Evolutionary conservation across 1,140 invertebrate species (phyloP).

Genomic region (Zaprionus tsacasi): DNA sequence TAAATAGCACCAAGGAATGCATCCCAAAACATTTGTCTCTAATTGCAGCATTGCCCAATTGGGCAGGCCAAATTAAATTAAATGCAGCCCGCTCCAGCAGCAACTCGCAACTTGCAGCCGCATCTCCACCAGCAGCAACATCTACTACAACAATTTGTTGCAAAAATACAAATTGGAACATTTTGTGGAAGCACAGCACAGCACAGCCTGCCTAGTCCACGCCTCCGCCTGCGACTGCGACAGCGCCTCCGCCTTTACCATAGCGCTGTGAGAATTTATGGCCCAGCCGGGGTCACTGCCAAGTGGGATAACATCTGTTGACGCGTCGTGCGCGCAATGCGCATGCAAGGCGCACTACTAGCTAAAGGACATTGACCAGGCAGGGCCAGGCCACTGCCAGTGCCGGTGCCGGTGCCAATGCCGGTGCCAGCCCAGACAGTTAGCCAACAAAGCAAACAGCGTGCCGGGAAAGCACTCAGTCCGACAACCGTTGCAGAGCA

Average conservation of each 20-base stretch:
- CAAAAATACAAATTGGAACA: constrained; percentile 82
- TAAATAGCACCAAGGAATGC: constrained; percentile 74
- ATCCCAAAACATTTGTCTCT: constrained; percentile 77
- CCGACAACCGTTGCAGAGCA: constrained; percentile 44
- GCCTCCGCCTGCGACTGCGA: neutral
- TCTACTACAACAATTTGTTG: constrained; percentile 68
- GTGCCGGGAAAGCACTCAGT: neutral
- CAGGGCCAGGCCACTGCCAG: constrained; percentile 33
- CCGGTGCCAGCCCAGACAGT: constrained; percentile 24
- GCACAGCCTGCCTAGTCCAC: constrained; percentile 28
- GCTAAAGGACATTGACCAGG: constrained; percentile 72
- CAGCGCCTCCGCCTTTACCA: neutral
- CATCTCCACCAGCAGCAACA: constrained; percentile 1
- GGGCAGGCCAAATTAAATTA: constrained; percentile 80
- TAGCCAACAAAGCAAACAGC: constrained; percentile 27
- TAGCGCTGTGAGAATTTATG: constrained; percentile 77
- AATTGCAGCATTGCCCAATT: constrained; percentile 78
- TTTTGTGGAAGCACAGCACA: constrained; percentile 62
- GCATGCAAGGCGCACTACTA: constrained; percentile 67
- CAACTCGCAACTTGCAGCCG: neutral
- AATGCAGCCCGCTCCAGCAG: constrained; percentile 58
- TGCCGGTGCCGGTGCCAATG: neutral
- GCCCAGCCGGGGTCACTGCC: constrained; percentile 76
- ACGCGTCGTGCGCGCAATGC: constrained; percentile 78
- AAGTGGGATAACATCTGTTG: constrained; percentile 78